These are phyloP conservation scores for Nothobranchius kuhntae DNA, from an alignment of 2,113 vertebrate genomes.

Conservation along the genomic window DNA sequence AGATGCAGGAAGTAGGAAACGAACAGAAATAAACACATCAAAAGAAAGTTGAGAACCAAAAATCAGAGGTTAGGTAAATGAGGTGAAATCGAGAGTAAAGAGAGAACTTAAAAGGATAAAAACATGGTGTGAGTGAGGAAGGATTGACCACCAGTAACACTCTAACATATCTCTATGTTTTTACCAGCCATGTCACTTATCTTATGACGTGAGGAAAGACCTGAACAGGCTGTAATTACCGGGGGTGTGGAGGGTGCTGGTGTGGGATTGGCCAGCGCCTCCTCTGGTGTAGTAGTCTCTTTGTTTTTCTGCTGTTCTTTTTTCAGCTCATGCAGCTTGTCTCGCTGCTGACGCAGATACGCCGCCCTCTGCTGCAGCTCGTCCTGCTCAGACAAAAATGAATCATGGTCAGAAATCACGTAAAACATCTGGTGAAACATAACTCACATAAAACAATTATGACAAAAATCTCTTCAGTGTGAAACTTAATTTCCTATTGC, in stretches of 20 bases:
- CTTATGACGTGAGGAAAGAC: background rate
- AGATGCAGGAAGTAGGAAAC: constrained; percentile 11
- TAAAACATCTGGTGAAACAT: background rate
- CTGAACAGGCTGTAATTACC: constrained; percentile 51
- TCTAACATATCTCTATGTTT: too few species aligned
- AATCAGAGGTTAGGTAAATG: background rate
- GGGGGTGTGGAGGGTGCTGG: constrained; percentile 61
- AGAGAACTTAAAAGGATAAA: background rate
- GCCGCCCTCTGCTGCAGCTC: constrained; percentile 89
- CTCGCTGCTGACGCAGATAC: constrained; percentile 92
- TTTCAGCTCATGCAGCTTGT: constrained; percentile 88
- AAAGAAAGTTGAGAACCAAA: background rate
- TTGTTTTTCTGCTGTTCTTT: constrained; percentile 80
- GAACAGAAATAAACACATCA: constrained; percentile 4
- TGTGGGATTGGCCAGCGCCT: constrained; percentile 60
- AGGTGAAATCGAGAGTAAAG: background rate
- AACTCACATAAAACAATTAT: too few species aligned
- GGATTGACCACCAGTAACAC: too few species aligned
- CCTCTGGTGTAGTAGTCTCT: constrained; percentile 52
- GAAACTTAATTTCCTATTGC: too few species aligned
- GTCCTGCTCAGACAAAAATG: constrained; percentile 78
- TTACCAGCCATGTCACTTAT: too few species aligned
- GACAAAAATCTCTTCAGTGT: too few species aligned
- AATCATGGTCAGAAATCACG: background rate
- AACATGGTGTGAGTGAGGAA: background rate